Percentiles rank a stretch among this genome's conserved stretches.
These are phyloP conservation scores for Ceyx melanurus DNA, from an alignment of 2,113 vertebrate genomes.

Conservation along the genomic window DNA sequence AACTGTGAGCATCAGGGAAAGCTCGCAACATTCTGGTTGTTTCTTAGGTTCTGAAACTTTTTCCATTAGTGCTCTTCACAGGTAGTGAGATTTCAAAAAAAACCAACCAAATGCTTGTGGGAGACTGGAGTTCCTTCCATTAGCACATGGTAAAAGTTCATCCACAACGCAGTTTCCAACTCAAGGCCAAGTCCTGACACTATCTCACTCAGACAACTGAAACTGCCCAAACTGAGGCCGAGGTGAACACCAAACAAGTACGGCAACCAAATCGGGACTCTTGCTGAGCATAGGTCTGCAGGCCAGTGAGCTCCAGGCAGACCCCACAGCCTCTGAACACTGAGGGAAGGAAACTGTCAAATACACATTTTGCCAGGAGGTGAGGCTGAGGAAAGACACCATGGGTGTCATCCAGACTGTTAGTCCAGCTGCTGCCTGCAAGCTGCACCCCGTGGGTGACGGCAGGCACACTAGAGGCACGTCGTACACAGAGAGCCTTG, in stretches of 20 bases:
- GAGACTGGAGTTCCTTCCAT: not conserved
- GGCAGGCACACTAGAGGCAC: not conserved
- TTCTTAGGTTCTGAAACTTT: not conserved
- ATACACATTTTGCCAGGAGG: no score
- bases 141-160: not conserved
- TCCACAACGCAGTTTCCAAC: not conserved
- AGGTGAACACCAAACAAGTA: not conserved
- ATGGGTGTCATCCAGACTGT: not conserved
- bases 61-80: not conserved
- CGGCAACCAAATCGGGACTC: not conserved
- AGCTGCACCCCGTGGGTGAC: no score
- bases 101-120: not conserved
- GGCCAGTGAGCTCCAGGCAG: not conserved
- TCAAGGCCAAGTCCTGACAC: not conserved
- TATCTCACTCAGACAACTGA: not conserved
- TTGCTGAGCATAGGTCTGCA: not conserved
- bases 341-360: not conserved
- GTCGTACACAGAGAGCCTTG: not conserved
- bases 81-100: not conserved
- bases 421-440: not conserved
- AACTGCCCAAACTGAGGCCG: not conserved
- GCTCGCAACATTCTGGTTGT: not conserved
- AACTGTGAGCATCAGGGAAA: not conserved
- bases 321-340: not conserved
- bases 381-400: not conserved